These are phyloP conservation scores for Acromyrmex charruanus DNA, from an alignment of 1,140 invertebrate genomes.

Conservation along the genomic window DNA sequence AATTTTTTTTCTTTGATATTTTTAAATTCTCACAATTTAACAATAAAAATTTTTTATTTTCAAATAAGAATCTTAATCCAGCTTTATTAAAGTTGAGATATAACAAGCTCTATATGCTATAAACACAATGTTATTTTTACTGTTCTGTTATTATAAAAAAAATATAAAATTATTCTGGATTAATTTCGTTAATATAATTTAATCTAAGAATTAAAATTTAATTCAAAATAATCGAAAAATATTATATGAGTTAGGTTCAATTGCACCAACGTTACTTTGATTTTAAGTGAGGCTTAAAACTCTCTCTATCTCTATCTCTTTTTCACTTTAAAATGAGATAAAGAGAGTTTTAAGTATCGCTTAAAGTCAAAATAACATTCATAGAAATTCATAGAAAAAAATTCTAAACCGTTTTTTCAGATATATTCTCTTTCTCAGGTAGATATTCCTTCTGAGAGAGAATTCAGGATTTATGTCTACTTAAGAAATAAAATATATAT, in stretches of 20 bases:
- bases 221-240: neutral
- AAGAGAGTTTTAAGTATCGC: too few relatives aligned
- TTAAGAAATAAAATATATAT: neutral
- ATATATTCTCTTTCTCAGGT: too few relatives aligned
- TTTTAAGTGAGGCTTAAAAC: too few relatives aligned
- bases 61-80: neutral
- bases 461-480: neutral
- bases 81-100: neutral
- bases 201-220: neutral
- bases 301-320: too few relatives aligned
- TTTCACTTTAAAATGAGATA: too few relatives aligned
- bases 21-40: neutral
- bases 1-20: neutral
- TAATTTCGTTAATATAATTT: neutral
- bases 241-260: neutral
- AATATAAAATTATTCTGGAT: neutral
- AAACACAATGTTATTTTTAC: constrained; percentile 6
- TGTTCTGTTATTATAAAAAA: neutral
- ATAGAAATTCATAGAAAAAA: too few relatives aligned
- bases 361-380: too few relatives aligned
- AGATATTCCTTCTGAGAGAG: too few relatives aligned
- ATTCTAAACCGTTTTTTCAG: too few relatives aligned
- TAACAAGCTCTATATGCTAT: neutral
- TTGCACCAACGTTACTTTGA: too few relatives aligned
- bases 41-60: neutral